phyloP scores from a whole-genome alignment of 2,113 vertebrate species.

The Lagopus leucura region DNA sequence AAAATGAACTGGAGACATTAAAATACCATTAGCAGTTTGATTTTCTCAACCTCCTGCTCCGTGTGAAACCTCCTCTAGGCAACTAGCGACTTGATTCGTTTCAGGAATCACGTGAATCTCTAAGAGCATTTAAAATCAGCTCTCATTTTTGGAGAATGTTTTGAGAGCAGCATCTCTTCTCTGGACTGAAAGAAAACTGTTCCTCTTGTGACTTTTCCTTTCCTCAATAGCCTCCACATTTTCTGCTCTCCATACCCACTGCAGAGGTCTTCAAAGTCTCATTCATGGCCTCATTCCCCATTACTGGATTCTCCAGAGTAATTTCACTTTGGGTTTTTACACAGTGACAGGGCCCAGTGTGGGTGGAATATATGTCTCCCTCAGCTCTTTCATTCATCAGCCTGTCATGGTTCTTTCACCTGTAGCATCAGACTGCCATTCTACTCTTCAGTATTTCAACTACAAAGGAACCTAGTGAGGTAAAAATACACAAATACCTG shows the following conservation, averaged over 20 bases:
- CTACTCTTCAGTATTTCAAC: background rate
- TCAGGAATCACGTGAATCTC: background rate
- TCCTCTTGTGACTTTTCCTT: background rate
- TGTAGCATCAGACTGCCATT: background rate
- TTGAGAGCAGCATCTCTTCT: background rate
- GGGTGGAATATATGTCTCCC: background rate
- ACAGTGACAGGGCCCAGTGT: background rate
- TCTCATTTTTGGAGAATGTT: background rate
- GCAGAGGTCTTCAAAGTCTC: background rate
- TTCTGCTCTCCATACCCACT: background rate
- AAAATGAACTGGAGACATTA: background rate
- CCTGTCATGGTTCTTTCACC: background rate
- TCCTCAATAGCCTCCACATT: background rate
- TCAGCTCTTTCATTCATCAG: background rate
- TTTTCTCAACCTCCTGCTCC: background rate
- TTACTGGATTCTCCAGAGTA: background rate
- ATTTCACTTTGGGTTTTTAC: background rate
- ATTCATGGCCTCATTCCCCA: background rate
- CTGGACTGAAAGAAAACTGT: background rate
- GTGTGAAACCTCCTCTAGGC: background rate
- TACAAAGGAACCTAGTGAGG: background rate
- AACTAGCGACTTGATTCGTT: background rate
- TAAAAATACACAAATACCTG: background rate
- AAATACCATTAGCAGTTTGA: background rate
- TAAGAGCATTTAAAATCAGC: background rate